Evolutionary conservation across 2,113 vertebrate species (phyloP), one percentile per base, ranked within the genome.

Genomic region (Varanus komodoensis): DNA sequence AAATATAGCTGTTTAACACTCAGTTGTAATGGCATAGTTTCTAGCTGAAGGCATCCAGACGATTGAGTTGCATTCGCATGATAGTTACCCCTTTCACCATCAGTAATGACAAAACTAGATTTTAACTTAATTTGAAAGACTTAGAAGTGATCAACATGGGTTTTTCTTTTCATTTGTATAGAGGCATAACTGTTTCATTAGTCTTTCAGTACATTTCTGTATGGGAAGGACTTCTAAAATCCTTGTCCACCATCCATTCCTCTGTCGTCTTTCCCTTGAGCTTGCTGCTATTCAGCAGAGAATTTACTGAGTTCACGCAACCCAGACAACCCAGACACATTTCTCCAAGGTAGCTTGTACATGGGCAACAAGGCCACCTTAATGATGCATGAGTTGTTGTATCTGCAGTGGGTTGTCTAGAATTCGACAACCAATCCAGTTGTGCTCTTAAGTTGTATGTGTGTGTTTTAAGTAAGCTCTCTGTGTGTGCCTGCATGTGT

Each of bases 181-280:
- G 14, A 80, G 50, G 11, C 21, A 23, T 77, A 44, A 77, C 19
- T 44, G 38, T 44, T 44, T 44, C 38, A 44, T 44, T 44, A 54
- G 7, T 32, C 1, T 0, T 69, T 8, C 12, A n/a, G 83, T 48
- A 75, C 79, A 83, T 0, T 67, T 11, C 11, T 92, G 0, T 88
- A 73, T 93, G 14, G 69, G 88, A 89, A 83, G 89, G 83, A 61
- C 54, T 77, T 19, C 83, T 92, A 84, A 0, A 84, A 6, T 87
- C 93, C 48, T 91, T 93, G 34, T 38, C 75, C 19, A 44, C 29
- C 4, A 54, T 80, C 48, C 78, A 29, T 52, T 80, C 89, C 11
- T 8, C 89, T 84, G 50, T 64, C 11, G 15, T 9, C 44, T 84
- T 75, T 8, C 79, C 17, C n/a, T 69, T 93, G 54, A 86, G 52